Evolutionary conservation across 2,888 invertebrate genomes (phyloP).

Genomic region (Cryptophagus acutangulus): DNA sequence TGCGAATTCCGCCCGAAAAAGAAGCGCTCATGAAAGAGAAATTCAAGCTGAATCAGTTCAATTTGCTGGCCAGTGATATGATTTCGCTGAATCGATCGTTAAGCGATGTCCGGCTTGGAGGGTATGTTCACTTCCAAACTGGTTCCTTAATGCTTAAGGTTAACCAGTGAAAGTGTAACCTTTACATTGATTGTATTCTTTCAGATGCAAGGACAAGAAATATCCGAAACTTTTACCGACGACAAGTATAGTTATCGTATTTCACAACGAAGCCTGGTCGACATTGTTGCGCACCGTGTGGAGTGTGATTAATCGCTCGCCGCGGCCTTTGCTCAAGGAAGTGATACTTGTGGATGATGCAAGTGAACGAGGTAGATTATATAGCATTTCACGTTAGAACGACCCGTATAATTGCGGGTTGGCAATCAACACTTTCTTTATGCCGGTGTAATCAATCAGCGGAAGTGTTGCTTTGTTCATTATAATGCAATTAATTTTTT

Average conservation of each 20-base stretch:
- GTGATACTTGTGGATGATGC: constrained; percentile 97
- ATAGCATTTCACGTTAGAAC: constrained; percentile 6
- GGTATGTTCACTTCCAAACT: constrained; percentile 63
- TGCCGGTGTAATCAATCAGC: background rate
- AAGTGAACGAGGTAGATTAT: constrained; percentile 76
- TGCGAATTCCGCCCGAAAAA: constrained; percentile 80
- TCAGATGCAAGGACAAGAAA: constrained; percentile 72
- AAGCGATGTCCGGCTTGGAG: constrained; percentile 87
- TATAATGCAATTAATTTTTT: background rate
- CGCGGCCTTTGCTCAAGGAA: constrained; percentile 79
- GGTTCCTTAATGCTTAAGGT: too few relatives aligned
- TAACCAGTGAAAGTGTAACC: constrained; percentile 4
- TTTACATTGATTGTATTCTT: constrained; percentile 9
- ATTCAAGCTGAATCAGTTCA: constrained; percentile 98
- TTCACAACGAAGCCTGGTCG: constrained; percentile 99
- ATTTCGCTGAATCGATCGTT: constrained; percentile 94
- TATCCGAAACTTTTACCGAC: constrained; percentile 79
- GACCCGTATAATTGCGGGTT: background rate
- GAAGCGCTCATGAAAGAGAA: constrained; percentile 88
- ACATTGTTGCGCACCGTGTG: constrained; percentile 93
- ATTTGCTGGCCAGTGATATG: constrained; percentile 94
- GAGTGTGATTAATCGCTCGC: constrained; percentile 95
- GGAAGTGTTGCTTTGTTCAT: background rate
- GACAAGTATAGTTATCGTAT: constrained; percentile 96
- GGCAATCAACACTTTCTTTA: background rate